Conservation (phyloP, 2,113 vertebrate species). For the Petrocephalus microphthalmus region DNA sequence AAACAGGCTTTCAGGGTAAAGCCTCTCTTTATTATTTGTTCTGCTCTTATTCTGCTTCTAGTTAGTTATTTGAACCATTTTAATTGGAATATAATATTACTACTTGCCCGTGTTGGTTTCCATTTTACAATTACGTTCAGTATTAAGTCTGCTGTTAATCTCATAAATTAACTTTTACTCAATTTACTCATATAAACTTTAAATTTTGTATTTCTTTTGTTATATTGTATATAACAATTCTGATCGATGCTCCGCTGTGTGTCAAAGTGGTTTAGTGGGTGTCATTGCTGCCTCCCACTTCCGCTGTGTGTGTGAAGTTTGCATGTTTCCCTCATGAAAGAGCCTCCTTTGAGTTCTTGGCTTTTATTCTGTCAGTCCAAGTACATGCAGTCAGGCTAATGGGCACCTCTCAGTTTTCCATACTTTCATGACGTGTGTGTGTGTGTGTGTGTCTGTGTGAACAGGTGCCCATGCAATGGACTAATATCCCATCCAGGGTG, state of each 20-base stretch:
- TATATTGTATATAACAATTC: too few relatives aligned
- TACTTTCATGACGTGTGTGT: background rate
- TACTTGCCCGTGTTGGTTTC: background rate
- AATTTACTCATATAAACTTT: background rate
- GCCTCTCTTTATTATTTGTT: background rate
- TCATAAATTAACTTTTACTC: too few relatives aligned
- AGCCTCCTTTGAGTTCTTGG: background rate
- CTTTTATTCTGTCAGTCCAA: background rate
- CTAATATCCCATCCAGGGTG: background rate
- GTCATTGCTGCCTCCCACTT: background rate
- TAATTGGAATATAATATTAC: background rate
- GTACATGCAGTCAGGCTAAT: background rate
- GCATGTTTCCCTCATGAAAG: background rate
- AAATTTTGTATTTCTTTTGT: background rate
- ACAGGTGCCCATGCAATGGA: background rate
- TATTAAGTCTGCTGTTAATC: background rate
- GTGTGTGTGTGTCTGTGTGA: background rate
- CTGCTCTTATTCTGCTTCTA: background rate
- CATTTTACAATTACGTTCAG: background rate
- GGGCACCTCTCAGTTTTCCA: background rate
- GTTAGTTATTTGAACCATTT: background rate
- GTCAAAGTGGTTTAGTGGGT: background rate
- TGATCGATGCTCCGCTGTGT: too few relatives aligned
- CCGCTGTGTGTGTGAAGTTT: background rate
- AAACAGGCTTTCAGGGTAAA: background rate